Evolutionary conservation across 2,888 invertebrate genomes (phyloP).

Genomic region (Perithous albicinctus): DNA sequence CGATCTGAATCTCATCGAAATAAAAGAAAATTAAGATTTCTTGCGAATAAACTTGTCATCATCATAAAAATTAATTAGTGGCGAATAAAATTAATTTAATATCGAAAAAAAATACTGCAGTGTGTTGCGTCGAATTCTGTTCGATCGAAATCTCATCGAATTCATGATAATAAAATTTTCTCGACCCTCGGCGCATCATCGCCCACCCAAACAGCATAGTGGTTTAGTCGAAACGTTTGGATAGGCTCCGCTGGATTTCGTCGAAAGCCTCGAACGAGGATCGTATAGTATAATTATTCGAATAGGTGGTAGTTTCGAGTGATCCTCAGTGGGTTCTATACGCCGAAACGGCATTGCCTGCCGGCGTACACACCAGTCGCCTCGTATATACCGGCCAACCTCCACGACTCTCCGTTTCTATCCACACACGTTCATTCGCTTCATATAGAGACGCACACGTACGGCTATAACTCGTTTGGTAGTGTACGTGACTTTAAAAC

Average conservation of each 20-base stretch:
- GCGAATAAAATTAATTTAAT: not conserved
- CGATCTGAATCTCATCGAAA: too few species aligned
- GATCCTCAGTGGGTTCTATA: not conserved
- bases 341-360: not conserved
- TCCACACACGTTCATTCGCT: not conserved
- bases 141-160: not conserved
- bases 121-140: not conserved
- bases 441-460: constrained; percentile 25
- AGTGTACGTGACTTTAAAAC: constrained; percentile 64
- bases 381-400: not conserved
- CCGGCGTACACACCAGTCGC: not conserved
- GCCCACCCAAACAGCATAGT: not conserved
- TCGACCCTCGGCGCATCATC: not conserved
- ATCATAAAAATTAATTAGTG: not conserved
- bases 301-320: constrained; percentile 9
- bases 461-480: constrained; percentile 51
- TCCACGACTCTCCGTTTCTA: constrained; percentile 8
- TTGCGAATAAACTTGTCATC: too few species aligned
- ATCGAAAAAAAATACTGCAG: not conserved
- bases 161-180: not conserved
- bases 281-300: constrained; percentile 22
- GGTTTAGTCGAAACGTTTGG: constrained; percentile 2
- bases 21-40: too few species aligned
- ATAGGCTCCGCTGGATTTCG: not conserved
- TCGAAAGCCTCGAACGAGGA: constrained; percentile 13